Base-by-base conservation (phyloP, 2,797 vertebrate genomes). In the Mastacembelus armatus region DNA sequence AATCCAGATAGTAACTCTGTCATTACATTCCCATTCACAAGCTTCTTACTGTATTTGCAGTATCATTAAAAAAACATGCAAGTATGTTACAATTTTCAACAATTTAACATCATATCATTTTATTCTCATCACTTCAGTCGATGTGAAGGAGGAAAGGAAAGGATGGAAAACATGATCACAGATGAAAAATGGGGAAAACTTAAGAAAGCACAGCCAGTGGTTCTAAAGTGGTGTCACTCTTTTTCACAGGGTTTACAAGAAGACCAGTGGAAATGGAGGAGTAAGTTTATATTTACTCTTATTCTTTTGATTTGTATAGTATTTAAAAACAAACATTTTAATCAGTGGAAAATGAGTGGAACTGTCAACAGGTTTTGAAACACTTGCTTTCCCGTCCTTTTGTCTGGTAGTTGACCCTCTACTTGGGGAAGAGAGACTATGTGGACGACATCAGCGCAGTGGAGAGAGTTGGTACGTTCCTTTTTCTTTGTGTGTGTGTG, bases 391-490 rank as follows among this genome's bases (percentile, higher is more conserved):
- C 10, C 1, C 3, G 38, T 39, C 8, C 4, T 15, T 65, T 10
- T 65, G 8, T 56, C 45, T 49, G 2, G 68, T 74, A 99, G 96
- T 84, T 98, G 19, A 95, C 95, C 59, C 94, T 98, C 60, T 96
- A 94, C 80, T 80, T 97, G 89, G 96, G 94, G 4, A 97, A 95
- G 90, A 93, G 95, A 69, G 96, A 98, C 85, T 98, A 95, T 12
- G 90, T 98, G 89, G 96, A 98, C 70, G 86, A 96, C 0, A 64
- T 96, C 56, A 56, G 83, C 3, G 18, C 4, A 0, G 96, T 98
- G 80, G 96, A 98, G 0, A 1, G 62, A 71, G 91, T 97, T 43
- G 95, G 95, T 98, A 57, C 16, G 93, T 83, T 67, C 42, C 45
- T 22, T n/a, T 32, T n/a, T n/a, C 32, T 43, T 24, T 21, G 11